phyloP scores from a whole-genome alignment of 2,888 invertebrate species.

The Aquatica leii region DNA sequence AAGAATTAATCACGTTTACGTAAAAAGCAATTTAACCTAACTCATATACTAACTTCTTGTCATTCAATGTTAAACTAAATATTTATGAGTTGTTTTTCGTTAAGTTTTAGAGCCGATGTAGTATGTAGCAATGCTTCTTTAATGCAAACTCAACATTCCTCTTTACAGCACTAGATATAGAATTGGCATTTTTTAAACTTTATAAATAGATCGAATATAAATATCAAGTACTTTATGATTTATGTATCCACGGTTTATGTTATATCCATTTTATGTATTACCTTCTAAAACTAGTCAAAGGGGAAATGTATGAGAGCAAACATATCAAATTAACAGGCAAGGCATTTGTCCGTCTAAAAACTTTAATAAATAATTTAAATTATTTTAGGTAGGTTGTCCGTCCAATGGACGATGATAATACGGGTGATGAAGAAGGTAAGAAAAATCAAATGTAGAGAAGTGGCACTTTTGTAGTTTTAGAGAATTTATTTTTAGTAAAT shows the following conservation, averaged over 20 bases:
- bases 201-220: conserved; percentile 8
- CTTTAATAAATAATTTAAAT: not conserved
- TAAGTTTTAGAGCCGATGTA: too few species aligned
- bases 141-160: not conserved
- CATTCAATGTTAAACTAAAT: too few species aligned
- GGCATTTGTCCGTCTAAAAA: not conserved
- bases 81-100: too few species aligned
- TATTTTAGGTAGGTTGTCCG: not conserved
- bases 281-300: conserved; percentile 1
- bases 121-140: not conserved
- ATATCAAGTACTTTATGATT: conserved; percentile 13
- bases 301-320: not conserved
- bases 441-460: not conserved
- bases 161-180: conserved; percentile 10
- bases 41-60: too few species aligned
- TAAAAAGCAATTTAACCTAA: too few species aligned
- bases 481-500: too few species aligned
- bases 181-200: conserved; percentile 5
- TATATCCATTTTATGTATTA: not conserved
- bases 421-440: not conserved
- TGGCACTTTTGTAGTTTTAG: too few species aligned
- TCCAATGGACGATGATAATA: not conserved
- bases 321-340: not conserved
- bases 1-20: too few species aligned
- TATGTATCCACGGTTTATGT: conserved; percentile 3